phyloP scores from a whole-genome alignment of 1,140 invertebrate genomes.

The Drosophila nigrodunni region DNA sequence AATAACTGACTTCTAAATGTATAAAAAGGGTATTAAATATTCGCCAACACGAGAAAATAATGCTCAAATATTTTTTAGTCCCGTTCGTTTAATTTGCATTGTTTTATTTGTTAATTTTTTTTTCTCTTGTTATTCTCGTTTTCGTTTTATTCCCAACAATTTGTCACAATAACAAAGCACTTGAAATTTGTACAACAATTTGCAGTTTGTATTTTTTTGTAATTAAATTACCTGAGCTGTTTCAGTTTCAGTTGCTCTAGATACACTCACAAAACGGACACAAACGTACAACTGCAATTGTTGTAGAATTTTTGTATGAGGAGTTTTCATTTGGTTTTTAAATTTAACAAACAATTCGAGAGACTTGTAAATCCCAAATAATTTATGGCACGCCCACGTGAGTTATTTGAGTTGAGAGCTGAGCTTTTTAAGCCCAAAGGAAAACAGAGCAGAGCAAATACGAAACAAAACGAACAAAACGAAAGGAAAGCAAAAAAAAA shows the following conservation, averaged over 20 bases:
- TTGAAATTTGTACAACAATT: constrained; percentile 55
- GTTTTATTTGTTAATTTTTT: constrained; percentile 49
- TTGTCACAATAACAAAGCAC: constrained; percentile 73
- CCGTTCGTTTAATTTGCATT: constrained; percentile 2
- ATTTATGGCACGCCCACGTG: constrained; percentile 41
- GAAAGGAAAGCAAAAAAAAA: constrained; percentile 29
- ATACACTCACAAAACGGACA: constrained; percentile 4
- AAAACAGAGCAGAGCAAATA: constrained; percentile 17
- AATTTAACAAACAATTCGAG: constrained; percentile 11
- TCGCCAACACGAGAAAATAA: no score
- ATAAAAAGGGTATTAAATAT: not conserved
- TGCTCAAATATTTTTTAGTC: no score
- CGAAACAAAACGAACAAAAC: constrained; percentile 14
- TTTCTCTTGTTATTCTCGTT: constrained; percentile 8
- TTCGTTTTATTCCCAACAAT: constrained; percentile 51
- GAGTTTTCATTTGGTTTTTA: not conserved
- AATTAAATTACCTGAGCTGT: constrained; percentile 35
- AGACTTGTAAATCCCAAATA: constrained; percentile 28
- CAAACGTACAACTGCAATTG: not conserved
- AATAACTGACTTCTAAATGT: no score
- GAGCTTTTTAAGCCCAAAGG: constrained; percentile 34
- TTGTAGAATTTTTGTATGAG: not conserved
- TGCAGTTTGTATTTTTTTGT: constrained; percentile 34
- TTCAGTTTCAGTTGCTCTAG: constrained; percentile 9
- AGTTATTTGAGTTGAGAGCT: constrained; percentile 25